Conservation (phyloP, 2,888 invertebrate species). For the Sminthurinus aureus region DNA sequence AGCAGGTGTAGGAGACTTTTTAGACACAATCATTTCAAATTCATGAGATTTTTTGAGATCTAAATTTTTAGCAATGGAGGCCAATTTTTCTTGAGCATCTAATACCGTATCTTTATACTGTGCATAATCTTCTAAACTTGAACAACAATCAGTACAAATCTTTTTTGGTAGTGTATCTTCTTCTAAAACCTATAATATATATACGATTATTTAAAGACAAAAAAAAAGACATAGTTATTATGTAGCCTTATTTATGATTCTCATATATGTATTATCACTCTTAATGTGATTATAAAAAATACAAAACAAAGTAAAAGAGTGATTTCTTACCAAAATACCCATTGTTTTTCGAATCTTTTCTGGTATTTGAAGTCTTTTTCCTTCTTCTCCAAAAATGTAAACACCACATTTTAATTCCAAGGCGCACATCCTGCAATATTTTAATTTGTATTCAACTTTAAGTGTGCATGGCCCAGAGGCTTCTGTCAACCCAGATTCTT, state of each 20-base stretch:
- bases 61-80: constrained; percentile 51
- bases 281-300: constrained; percentile 18
- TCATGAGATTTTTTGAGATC: constrained; percentile 46
- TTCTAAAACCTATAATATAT: constrained; percentile 51
- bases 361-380: constrained; percentile 54
- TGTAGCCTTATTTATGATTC: not conserved
- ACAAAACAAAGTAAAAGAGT: not conserved
- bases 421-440: constrained; percentile 59
- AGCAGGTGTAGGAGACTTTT: no score
- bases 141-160: constrained; percentile 58
- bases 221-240: not conserved
- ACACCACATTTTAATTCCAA: constrained; percentile 54
- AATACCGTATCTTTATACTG: constrained; percentile 55
- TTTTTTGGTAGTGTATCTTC: constrained; percentile 57
- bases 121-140: constrained; percentile 55
- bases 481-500: not conserved
- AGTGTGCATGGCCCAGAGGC: not conserved
- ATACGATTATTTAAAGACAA: not conserved
- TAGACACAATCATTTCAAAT: not conserved
- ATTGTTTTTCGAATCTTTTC: constrained; percentile 59
- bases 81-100: constrained; percentile 58
- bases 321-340: constrained; percentile 51
- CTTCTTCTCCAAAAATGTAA: constrained; percentile 58
- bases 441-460: constrained; percentile 15
- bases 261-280: no score